Evolutionary conservation across 2,797 vertebrate genomes (phyloP), one percentile per base, ranked within the genome.

Genomic region (Buceros bicornis): DNA sequence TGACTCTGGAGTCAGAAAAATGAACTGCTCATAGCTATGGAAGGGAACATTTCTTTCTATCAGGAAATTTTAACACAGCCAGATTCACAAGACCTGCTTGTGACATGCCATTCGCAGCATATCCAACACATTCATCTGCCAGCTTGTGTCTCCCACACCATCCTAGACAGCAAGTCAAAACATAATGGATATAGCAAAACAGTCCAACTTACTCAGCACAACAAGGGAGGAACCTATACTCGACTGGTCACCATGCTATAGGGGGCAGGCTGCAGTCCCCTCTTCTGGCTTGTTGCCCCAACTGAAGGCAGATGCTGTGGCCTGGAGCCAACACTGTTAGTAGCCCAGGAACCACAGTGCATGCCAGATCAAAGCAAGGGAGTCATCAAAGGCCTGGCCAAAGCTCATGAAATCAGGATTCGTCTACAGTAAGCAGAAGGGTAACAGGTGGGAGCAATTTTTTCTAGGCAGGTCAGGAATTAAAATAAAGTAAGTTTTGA

Each of bases 201-300:
- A 6, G 4, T 43, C 40, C 31, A 67, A 69, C 5, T 20, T 18
- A 3, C 2, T 17, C 13, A 51, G n/a, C 33, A 8, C 54, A 20
- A 4, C 10, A 64, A 26, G 80, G 45, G 6, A 82, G 26, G 10
- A 37, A 5, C 4, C 29, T 20, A 0, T 8, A 31, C 0, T 3
- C 13, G 19, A 17, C 0, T 0, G 40, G 1, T 0, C 5, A 3
- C 6, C 0, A 2, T 47, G 10, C 14, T 35, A 2, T 1, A 45
- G 42, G 11, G 11, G 6, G 26, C 22, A 42, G 11, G 0, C 18
- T n/a, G 43, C 4, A 2, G 22, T 66, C 9, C 26, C 11, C 13
- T 2, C 16, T 8, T 37, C 51, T 40, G 33, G 4, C 22, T 64
- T 26, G 5, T 37, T 25, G 10, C 15, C 35, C 24, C 37, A 28